Evolutionary conservation across 2,113 vertebrate genomes (phyloP), one percentile per base, ranked within the genome.

Genomic region (Oreamnos americanus): DNA sequence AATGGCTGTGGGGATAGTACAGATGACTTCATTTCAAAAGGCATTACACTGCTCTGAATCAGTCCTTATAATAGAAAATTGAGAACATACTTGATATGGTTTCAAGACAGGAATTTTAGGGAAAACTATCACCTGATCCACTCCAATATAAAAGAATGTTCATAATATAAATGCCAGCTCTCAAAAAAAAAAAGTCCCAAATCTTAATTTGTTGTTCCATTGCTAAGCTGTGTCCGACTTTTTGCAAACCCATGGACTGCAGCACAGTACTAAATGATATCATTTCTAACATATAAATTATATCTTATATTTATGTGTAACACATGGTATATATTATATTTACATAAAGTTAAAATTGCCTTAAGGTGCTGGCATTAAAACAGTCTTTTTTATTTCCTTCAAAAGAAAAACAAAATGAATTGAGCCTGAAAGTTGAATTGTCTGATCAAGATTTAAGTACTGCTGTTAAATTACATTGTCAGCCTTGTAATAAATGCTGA

Each of bases 401-500:
- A 85, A 55, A 26, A 30, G 30, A 25, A 96, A 36, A 92, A 89
- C 26, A 36, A 36, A 28, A 58, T 78, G 57, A 82, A 57, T 53
- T 17, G 28, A 23, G 1, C n/a, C 0, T 85, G 71, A 98, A 86
- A 64, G 71, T 26, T 97, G 90, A 39, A 97, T 96, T 55, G 45
- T 64, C 97, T 97, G 93, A 96, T 96, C 82, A 96, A 81, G 49
- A 71, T 91, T 93, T 94, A 98, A 98, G 58, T 83, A 97, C 39
- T 83, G 85, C 33, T 97, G 6, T 95, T 98, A 88, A 97, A 97
- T 98, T 95, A 89, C 86, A 90, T 79, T 96, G 60, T 96, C 87
- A 88, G 53, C 21, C 43, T 97, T 16, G 21, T 94, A 98, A 98
- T 98, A 98, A 98, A 98, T 97, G 79, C 92, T 96, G 74, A 96